Evolutionary conservation across 2,888 invertebrate species (phyloP).

Genomic region (Campaea margaritaria): DNA sequence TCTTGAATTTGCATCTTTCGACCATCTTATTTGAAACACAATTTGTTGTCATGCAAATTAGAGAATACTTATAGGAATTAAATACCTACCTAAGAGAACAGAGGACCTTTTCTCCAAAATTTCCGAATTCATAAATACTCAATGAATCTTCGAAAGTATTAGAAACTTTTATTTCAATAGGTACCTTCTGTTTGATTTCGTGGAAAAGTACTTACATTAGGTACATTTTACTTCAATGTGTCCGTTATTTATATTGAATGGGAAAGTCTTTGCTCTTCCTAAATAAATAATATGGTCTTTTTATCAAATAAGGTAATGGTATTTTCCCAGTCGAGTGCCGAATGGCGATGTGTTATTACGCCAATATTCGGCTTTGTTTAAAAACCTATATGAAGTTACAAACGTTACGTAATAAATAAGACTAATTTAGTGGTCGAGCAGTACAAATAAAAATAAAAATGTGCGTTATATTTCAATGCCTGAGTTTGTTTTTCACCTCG

Average conservation of each 20-base stretch:
- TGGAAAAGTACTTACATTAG: constrained; percentile 12
- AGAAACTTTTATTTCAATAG: constrained; percentile 35
- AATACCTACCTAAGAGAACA: constrained; percentile 21
- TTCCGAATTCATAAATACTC: constrained; percentile 35
- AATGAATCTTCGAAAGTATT: constrained; percentile 36
- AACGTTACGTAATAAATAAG: background rate
- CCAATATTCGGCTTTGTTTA: constrained; percentile 7
- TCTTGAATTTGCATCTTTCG: constrained; percentile 25
- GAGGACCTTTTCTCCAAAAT: constrained; percentile 28
- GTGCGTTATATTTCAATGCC: constrained; percentile 11
- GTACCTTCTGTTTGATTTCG: constrained; percentile 26
- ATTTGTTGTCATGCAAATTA: constrained; percentile 37
- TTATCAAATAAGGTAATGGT: constrained; percentile 54
- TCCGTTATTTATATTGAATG: constrained; percentile 28
- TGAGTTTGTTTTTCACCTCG: constrained; percentile 11
- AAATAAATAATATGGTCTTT: constrained; percentile 58
- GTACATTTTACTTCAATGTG: constrained; percentile 22
- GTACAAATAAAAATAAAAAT: constrained; percentile 12
- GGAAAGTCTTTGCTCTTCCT: constrained; percentile 30
- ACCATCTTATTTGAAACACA: constrained; percentile 34
- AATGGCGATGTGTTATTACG: constrained; percentile 20
- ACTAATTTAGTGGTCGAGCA: constrained; percentile 4
- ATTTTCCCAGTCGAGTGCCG: constrained; percentile 44
- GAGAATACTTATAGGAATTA: constrained; percentile 35
- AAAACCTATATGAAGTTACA: constrained; percentile 10